Base-by-base conservation (phyloP, 2,888 invertebrate species). In the Biston betularia region DNA sequence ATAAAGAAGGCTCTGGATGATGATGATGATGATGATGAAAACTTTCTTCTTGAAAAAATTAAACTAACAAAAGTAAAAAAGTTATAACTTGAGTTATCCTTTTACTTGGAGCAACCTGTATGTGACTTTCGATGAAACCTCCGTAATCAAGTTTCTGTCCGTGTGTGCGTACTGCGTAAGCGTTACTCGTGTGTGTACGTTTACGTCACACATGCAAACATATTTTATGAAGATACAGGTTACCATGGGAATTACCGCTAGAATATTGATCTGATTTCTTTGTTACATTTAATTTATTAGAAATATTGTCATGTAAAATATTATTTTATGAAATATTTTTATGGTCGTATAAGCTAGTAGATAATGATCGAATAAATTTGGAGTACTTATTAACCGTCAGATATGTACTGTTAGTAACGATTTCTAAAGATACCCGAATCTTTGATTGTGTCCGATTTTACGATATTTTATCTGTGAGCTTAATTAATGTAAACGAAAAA, bases 101-200 rank as follows among this genome's bases (percentile, higher is more conserved):
- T 54, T n/a, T 38, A 44, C 6, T 54, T 6, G 11, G 55, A 65
- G 57, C 81, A 75, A 0, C 72, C 76, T 78, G 70, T 81, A 70
- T 66, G 63, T 34, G 34, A 57, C 10, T 35, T 48, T 48, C 53
- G 52, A 57, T 71, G 61, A 69, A 71, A 70, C 62, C 71, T 68
- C 74, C 68, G 74, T 74, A 76, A 81, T 80, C 76, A 78, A 75
- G 79, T 79, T 79, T 52, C 46, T 65, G 70, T 69, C 52, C 45
- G 70, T 74, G 70, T 69, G 72, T 70, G 65, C 50, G 55, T 63
- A n/a, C n/a, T n/a, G n/a, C n/a, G n/a, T 11, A 56, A 38, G n/a
- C n/a, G 35, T 53, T n/a, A 48, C 12, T 46, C 12, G 46, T 42
- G 57, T 58, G 46, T 48, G n/a, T n/a, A 10, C 15, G 15, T 45